Conservation (phyloP, 1,140 invertebrate genomes). For the Lepidurus packardi region DNA sequence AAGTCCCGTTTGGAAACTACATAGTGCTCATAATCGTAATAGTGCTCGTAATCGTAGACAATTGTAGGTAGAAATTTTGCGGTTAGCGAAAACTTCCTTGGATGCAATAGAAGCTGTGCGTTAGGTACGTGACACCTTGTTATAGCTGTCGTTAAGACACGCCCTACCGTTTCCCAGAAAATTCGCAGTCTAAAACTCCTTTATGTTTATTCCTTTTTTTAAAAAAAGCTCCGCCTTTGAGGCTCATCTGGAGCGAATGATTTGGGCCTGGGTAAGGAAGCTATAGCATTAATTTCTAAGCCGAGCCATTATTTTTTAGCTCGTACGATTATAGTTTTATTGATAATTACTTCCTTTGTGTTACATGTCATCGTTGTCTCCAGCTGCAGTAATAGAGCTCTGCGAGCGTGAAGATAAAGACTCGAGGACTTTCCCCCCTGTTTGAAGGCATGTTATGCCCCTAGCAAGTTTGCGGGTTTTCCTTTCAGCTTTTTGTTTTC, state of each 20-base stretch:
- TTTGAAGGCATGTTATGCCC: not conserved
- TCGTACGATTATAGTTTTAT: not conserved
- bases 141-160: not conserved
- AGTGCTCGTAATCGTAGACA: too few species aligned
- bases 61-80: too few species aligned
- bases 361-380: not conserved
- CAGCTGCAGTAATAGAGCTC: not conserved
- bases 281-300: not conserved
- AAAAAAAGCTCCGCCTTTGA: too few species aligned
- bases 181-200: too few species aligned
- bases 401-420: conserved; percentile 1
- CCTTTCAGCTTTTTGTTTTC: not conserved
- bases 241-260: too few species aligned
- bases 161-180: not conserved
- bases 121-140: not conserved
- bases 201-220: too few species aligned
- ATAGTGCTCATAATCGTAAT: too few species aligned
- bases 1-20: too few species aligned
- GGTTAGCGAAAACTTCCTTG: too few species aligned
- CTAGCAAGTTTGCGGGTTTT: not conserved
- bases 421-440: not conserved
- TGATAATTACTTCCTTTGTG: not conserved
- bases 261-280: not conserved
- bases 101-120: not conserved
- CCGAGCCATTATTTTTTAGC: not conserved